Base-by-base conservation (phyloP, 2,888 invertebrate species). In the Leptopterna dolabrata region DNA sequence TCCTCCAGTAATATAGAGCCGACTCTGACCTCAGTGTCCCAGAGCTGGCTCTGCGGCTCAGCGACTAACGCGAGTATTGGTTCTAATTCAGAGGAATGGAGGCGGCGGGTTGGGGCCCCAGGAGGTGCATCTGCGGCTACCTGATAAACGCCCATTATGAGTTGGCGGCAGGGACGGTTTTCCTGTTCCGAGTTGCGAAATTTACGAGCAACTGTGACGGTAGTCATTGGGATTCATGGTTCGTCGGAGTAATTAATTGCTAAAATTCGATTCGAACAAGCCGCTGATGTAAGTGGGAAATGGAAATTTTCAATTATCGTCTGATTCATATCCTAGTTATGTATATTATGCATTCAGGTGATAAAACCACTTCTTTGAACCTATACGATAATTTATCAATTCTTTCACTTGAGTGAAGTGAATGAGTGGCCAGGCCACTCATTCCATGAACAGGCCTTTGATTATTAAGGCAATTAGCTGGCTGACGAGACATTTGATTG, bases 41-140 rank as follows among this genome's bases (percentile, higher is more conserved):
- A 4, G 81, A 51, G 30, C 43, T 36, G 80, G 55, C 55, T 55
- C 55, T 55, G 55, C 55, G 55, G 51, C 55, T 55, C 55, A 19
- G 55, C 55, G 55, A 24, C 81, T 81, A 81, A 81, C 81, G 19
- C 81, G 24, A 47, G 81, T 81, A 81, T 81, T 55, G 81, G 55
- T 81, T 81, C 81, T 81, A 81, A 81, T 81, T 81, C 81, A 51
- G 81, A 81, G 81, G 81, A 55, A 81, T 81, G 81, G 43, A 16
- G 27, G 11, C 6, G 24, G 63, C 7, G 36, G 36, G 4, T n/a
- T n/a, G 3, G 24, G 24, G 41, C 29, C 78, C 78, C 78, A 24
- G 27, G 78, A 78, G 76, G 78, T 78, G 24, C 47, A 78, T 78
- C 78, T 45, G 78, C 11, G 24, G 6, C 45, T 24, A 24, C 43